Percentiles rank a stretch among this genome's conserved stretches.
These are phyloP conservation scores for Coboldia fuscipes DNA, from an alignment of 1,140 invertebrate species.

Conservation along the genomic window DNA sequence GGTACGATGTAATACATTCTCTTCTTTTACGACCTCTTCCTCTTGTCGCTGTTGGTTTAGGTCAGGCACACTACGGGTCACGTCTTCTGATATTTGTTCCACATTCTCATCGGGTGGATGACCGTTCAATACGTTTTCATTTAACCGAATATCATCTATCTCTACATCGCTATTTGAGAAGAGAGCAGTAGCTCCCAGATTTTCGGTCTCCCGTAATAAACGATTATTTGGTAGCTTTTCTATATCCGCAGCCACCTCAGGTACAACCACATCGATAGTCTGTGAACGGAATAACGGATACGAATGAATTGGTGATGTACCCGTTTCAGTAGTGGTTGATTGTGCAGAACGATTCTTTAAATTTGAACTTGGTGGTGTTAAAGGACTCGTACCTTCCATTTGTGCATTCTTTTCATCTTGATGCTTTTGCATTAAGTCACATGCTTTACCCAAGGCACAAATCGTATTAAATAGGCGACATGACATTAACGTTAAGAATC, in stretches of 20 bases:
- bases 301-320: slow-evolving; percentile 3
- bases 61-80: slow-evolving; percentile 21
- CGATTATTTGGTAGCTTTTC: slow-evolving; percentile 15
- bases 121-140: slow-evolving; percentile 38
- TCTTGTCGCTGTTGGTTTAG: slow-evolving; percentile 11
- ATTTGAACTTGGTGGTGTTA: neutral
- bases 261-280: slow-evolving; percentile 8
- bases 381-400: neutral
- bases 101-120: slow-evolving; percentile 19
- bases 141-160: slow-evolving; percentile 51
- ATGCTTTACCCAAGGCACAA: slow-evolving; percentile 71
- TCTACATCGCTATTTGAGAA: slow-evolving; percentile 82
- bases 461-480: slow-evolving; percentile 71
- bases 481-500: slow-evolving; percentile 59
- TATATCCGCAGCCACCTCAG: slow-evolving; percentile 10
- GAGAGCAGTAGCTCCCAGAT: slow-evolving; percentile 43
- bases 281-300: slow-evolving; percentile 14
- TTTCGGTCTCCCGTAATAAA: slow-evolving; percentile 25
- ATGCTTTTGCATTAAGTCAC: slow-evolving; percentile 60
- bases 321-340: slow-evolving; percentile 1
- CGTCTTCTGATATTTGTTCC: slow-evolving; percentile 11
- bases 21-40: neutral
- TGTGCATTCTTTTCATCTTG: slow-evolving; percentile 29
- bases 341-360: neutral
- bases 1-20: slow-evolving; percentile 9